Evolutionary conservation across 2,888 invertebrate species (phyloP).

Genomic region (Lasioglossum pauxillum): DNA sequence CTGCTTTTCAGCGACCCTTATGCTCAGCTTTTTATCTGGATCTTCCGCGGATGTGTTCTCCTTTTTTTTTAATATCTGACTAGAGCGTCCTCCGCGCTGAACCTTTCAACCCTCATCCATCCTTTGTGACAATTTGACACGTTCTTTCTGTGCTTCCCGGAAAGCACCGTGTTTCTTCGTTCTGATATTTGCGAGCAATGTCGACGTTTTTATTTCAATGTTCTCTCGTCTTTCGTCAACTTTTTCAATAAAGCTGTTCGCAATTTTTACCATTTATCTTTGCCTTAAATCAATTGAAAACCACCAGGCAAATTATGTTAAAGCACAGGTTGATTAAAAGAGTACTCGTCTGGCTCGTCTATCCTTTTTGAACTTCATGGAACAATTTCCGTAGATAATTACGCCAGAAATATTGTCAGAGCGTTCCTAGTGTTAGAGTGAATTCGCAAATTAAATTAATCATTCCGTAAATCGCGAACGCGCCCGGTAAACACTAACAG

Average conservation of each 20-base stretch:
- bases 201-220: background rate
- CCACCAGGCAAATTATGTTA: background rate
- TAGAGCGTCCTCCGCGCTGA: background rate
- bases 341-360: too few species aligned
- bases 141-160: background rate
- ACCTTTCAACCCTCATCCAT: conserved; percentile 1
- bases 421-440: background rate
- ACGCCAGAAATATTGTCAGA: background rate
- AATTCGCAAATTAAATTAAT: background rate
- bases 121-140: conserved; percentile 1
- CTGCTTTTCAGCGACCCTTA: background rate
- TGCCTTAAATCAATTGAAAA: background rate
- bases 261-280: background rate
- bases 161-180: background rate
- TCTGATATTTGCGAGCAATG: background rate
- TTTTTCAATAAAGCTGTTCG: background rate
- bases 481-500: conserved; percentile 14
- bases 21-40: background rate
- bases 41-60: background rate
- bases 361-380: background rate
- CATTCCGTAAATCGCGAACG: background rate
- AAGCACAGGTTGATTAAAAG: background rate
- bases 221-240: background rate
- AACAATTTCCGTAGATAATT: background rate
- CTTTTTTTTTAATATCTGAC: background rate